Base-by-base conservation (phyloP, 1,140 invertebrate genomes). In the Bombus superbus region DNA sequence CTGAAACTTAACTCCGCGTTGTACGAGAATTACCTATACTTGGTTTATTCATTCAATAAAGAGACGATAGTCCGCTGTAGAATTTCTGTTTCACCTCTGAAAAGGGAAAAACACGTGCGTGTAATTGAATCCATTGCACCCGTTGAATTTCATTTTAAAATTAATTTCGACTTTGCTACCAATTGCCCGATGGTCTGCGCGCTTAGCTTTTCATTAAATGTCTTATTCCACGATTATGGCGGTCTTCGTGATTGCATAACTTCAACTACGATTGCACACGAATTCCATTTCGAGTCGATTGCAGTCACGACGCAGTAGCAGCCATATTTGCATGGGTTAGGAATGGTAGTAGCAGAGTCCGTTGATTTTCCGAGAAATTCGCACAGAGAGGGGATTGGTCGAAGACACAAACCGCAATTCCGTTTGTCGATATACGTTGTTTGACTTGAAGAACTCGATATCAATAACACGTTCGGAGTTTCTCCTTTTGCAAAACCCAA, bases 261-360 rank as follows among this genome's bases (percentile, higher is more conserved):
- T 90, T 90, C 88, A 90, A 85, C 87, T 90, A 87, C 89, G 89
- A 90, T 90, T 68, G 89, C 71, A 82, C 86, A 90, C 88, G 83
- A 90, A 90, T 90, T 90, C 86, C 83, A 90, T 90, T 90, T 90
- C 86, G 77, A 89, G 88, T 88, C 79, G 87, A 90, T 90, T 85
- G 86, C 59, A 88, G 89, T 88, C 86, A 90, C 86, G 89, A 86
- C 83, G 88, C 86, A 84, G 74, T 88, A 84, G 91, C 86, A 88
- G 92, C 89, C 89, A 92, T 93, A 92, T 93, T 93, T 91, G 92
- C 79, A 85, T 88, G 89, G 88, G 87, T 87, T 86, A 85, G 84
- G 71, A 89, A 84, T 82, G 83, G 82, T 84, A 86, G 86, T 87
- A 90, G 89, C 79, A 71, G 89, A 90, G 89, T 90, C 86, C 88